phyloP scores from a whole-genome alignment of 2,113 vertebrate genomes.

The Budorcas taxicolor region DNA sequence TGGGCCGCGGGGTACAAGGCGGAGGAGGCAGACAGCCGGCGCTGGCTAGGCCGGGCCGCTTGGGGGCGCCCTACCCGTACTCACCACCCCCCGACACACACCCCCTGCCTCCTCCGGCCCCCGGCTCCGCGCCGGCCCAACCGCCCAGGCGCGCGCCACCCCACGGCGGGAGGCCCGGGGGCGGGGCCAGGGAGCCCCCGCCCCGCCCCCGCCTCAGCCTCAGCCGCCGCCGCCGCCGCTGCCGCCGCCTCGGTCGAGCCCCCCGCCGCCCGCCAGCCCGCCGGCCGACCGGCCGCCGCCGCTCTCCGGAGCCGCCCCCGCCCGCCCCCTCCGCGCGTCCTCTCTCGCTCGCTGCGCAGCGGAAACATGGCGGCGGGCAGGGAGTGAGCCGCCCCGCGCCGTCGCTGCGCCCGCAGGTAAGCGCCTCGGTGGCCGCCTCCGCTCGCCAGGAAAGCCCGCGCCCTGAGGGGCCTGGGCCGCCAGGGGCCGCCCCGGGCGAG shows the following conservation, averaged over 20 bases:
- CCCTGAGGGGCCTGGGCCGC: not conserved
- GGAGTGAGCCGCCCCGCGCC: slow-evolving; percentile 63
- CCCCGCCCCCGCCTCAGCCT: not conserved
- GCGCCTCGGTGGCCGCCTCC: not conserved
- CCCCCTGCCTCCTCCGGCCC: not conserved
- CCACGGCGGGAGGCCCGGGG: not conserved
- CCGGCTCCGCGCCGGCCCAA: not conserved
- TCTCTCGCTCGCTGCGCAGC: slow-evolving; percentile 54
- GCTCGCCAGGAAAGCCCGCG: not conserved
- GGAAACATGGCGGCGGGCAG: slow-evolving; percentile 75
- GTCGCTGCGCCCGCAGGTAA: slow-evolving; percentile 45
- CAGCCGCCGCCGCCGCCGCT: not conserved
- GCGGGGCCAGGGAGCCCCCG: not conserved
- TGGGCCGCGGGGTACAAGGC: rapidly evolving
- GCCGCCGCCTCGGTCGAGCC: not conserved
- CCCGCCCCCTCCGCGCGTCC: slow-evolving; percentile 40
- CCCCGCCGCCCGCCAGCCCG: not conserved
- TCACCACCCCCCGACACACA: not conserved
- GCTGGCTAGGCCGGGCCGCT: rapidly evolving
- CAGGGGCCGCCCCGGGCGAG: not conserved
- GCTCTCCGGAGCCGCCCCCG: slow-evolving; percentile 21
- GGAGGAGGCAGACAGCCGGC: not conserved
- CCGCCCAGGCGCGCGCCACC: slow-evolving; percentile 29
- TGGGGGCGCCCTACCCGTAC: not conserved
- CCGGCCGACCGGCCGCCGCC: not conserved